A percentile compares a stretch with the other conserved stretches of the same genome.
phyloP scores from a whole-genome alignment of 2,888 invertebrate species.

The Lepidocyrtinus sp. region DNA sequence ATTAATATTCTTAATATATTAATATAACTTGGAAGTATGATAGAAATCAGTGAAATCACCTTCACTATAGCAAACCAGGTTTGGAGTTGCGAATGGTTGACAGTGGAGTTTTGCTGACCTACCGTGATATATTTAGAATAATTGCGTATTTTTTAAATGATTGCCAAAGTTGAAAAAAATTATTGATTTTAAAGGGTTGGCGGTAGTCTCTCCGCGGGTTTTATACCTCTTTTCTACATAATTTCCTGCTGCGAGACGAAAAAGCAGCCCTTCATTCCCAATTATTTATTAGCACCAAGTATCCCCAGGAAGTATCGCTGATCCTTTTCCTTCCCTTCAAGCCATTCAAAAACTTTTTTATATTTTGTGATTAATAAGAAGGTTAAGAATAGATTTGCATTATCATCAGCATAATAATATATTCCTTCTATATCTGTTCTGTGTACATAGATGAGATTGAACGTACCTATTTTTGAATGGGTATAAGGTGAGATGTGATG shows the following conservation, averaged over 20 bases:
- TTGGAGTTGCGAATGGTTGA: too few relatives aligned
- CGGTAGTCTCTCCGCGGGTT: neutral
- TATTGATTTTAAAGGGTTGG: slow-evolving; percentile 12
- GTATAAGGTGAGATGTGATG: neutral
- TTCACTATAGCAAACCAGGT: too few relatives aligned
- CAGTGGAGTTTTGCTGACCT: too few relatives aligned
- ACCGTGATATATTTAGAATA: too few relatives aligned
- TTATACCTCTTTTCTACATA: neutral
- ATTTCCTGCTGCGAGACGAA: slow-evolving; percentile 24
- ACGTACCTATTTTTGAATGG: neutral
- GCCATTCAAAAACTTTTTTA: neutral
- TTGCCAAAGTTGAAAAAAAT: neutral
- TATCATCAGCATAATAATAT: slow-evolving; percentile 6
- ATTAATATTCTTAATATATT: too few relatives aligned
- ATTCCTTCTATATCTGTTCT: slow-evolving; percentile 1
- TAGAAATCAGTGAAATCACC: too few relatives aligned
- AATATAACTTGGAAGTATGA: too few relatives aligned
- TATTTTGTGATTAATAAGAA: slow-evolving; percentile 1
- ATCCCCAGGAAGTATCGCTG: slow-evolving; percentile 13
- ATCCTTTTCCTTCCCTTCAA: neutral
- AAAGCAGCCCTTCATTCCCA: slow-evolving; percentile 35
- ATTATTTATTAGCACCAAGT: slow-evolving; percentile 33
- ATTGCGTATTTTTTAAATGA: neutral
- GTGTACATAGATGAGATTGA: slow-evolving; percentile 5
- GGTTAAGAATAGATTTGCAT: neutral